phyloP scores from a whole-genome alignment of 2,113 vertebrate species.

The Hemibagrus wyckioides region DNA sequence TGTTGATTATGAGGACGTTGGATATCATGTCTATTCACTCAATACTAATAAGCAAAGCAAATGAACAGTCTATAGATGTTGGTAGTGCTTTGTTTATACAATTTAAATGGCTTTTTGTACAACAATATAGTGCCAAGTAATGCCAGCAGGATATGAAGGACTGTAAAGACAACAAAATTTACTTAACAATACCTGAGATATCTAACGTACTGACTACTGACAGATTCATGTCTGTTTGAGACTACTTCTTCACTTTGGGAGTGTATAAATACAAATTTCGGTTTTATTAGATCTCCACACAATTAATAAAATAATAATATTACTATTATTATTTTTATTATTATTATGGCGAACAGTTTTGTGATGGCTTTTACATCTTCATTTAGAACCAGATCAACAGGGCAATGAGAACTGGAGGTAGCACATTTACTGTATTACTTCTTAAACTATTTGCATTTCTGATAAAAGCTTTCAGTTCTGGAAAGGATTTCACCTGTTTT shows the following conservation, averaged over 20 bases:
- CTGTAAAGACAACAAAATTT: neutral
- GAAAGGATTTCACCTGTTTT: too few relatives aligned
- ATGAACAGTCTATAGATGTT: neutral
- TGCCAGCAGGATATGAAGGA: neutral
- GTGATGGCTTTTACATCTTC: too few relatives aligned
- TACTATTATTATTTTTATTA: neutral
- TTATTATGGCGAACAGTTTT: too few relatives aligned
- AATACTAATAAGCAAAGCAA: neutral
- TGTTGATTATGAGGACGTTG: neutral
- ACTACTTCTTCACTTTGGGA: too few relatives aligned
- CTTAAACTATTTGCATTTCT: too few relatives aligned
- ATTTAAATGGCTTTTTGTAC: neutral
- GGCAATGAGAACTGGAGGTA: too few relatives aligned
- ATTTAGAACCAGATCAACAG: too few relatives aligned
- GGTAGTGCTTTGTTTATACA: neutral
- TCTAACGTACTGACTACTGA: neutral
- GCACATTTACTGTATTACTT: too few relatives aligned
- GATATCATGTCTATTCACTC: neutral
- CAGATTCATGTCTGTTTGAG: too few relatives aligned
- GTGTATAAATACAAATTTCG: neutral
- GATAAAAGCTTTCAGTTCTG: too few relatives aligned
- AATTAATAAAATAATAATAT: neutral
- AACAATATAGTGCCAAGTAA: too few relatives aligned
- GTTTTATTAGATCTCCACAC: neutral
- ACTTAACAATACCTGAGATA: neutral